Base-by-base conservation (phyloP, 1,140 invertebrate species). In the Homarus americanus region DNA sequence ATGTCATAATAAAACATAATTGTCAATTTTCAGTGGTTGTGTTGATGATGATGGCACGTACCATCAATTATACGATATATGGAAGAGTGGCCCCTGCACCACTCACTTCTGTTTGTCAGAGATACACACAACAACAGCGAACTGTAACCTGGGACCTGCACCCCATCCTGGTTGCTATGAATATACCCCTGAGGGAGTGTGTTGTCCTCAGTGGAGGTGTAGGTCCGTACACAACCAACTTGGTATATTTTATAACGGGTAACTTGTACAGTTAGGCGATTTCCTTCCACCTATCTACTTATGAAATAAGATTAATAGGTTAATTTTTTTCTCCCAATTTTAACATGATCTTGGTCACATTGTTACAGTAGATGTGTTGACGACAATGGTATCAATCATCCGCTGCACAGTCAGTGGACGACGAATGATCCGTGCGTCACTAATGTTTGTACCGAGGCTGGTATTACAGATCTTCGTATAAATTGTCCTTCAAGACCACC, bases 21-120 rank as follows among this genome's bases (percentile, higher is more conserved):
- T 28, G 63, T 66, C 2, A 24, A 66, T 36, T 75, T 36, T 5
- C 73, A 75, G 73, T n/a, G 73, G 73, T n/a, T 75, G 73, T 75
- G 5, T 12, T 10, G 73, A 75, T 36, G 32, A 34, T 36, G 34
- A 38, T 36, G 73, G 73, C 10, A 36, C 17, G 28, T 75, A 38
- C 73, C 73, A n/a, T 17, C 17, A 36, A 17, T 9, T 75, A 17
- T 34, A 34, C 7, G 28, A 75, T 1, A 9, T 38, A 38, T 75
- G 73, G 73, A 75, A 75, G 32, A 75, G 28, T 75, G 73, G 41
- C 32, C 73, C 73, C 7, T 75, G 73, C 73, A 75, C 73, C 73
- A 75, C 32, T 38, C 73, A 75, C 73, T 38, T 38, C 73, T 75
- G 73, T 36, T 38, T 38, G 2, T 4, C 3, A 1, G 41, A 7